Conservation (phyloP, 2,113 vertebrate species). For the Rhegmatorhina hoffmannsi region DNA sequence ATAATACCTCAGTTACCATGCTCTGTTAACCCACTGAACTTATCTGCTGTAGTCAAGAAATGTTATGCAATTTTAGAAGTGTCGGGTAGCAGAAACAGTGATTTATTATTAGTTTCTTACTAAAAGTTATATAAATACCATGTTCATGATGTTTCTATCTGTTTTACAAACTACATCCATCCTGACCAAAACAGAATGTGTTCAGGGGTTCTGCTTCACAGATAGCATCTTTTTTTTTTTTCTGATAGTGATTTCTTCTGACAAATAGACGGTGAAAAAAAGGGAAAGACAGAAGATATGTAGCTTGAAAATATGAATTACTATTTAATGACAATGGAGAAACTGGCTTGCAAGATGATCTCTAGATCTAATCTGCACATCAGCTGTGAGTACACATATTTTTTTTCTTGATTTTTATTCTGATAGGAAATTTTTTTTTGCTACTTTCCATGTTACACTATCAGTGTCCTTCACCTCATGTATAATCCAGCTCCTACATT, state of each 20-base stretch:
- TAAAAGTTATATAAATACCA: not conserved
- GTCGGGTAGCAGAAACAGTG: not conserved
- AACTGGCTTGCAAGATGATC: not conserved
- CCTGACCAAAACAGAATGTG: not conserved
- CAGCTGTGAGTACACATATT: not conserved
- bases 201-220: not conserved
- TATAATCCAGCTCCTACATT: not conserved
- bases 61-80: not conserved
- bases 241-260: not conserved
- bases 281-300: not conserved
- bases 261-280: not conserved
- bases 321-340: not conserved
- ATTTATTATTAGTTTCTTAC: not conserved
- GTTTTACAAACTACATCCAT: not conserved
- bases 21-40: not conserved
- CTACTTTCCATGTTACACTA: not conserved
- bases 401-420: not conserved
- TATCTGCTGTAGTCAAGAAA: not conserved
- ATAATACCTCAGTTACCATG: not conserved
- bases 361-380: not conserved
- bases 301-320: not conserved
- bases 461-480: not conserved
- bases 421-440: not conserved
- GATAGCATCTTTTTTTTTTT: not conserved
- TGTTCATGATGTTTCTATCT: not conserved